Evolutionary conservation across 2,888 invertebrate species (phyloP).

Genomic region (Sepiola atlantica): DNA sequence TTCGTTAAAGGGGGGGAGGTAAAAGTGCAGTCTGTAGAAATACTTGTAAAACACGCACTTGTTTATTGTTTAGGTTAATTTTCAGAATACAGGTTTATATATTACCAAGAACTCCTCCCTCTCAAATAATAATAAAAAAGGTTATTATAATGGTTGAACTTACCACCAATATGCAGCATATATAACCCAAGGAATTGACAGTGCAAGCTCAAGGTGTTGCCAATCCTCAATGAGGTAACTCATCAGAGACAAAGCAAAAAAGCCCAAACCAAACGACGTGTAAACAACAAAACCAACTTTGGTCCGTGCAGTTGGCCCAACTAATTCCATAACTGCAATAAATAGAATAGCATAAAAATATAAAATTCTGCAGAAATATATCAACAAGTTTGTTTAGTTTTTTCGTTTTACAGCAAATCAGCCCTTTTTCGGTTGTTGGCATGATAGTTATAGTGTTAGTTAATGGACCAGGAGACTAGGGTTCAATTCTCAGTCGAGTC

Average conservation of each 20-base stretch:
- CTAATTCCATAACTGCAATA: constrained; percentile 59
- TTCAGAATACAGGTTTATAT: too few relatives aligned
- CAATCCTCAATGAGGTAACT: constrained; percentile 60
- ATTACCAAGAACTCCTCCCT: too few relatives aligned
- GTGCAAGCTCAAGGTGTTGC: constrained; percentile 58
- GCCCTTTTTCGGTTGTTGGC: too few relatives aligned
- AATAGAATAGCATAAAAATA: neutral
- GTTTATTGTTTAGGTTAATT: too few relatives aligned
- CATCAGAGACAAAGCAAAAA: constrained; percentile 57
- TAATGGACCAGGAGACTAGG: too few relatives aligned
- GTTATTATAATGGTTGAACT: constrained; percentile 42
- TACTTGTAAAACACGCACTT: too few relatives aligned
- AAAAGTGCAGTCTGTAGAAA: too few relatives aligned
- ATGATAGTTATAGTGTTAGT: too few relatives aligned
- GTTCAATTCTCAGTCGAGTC: too few relatives aligned
- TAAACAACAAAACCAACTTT: constrained; percentile 58
- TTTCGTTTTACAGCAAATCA: too few relatives aligned
- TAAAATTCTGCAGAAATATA: neutral
- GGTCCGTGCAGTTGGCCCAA: constrained; percentile 57
- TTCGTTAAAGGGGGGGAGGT: too few relatives aligned
- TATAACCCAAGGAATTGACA: constrained; percentile 59
- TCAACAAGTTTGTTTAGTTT: neutral
- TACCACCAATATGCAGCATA: constrained; percentile 60
- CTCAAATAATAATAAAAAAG: too few relatives aligned
- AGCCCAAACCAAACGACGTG: constrained; percentile 59